Evolutionary conservation across 2,113 vertebrate genomes (phyloP), one percentile per base, ranked within the genome.

Genomic region (Cairina moschata): DNA sequence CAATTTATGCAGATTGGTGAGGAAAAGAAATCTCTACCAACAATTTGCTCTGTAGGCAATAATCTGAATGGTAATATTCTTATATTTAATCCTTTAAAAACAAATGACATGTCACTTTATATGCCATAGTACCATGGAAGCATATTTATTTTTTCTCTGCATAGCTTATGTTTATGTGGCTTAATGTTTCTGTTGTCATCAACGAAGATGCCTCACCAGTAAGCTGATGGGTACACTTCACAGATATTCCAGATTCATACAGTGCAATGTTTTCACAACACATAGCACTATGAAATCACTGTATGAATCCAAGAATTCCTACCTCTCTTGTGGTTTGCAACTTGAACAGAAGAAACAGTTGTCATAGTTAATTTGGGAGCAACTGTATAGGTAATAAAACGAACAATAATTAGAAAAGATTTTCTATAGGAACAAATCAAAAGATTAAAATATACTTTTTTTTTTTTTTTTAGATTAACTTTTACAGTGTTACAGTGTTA

Each of bases 281-380:
- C 97, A 93, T 86, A 96, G 95, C 95, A 96, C 91, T 91, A 97
- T 95, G 97, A 92, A 78, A 96, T 93, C 97, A 97, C 98, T 97
- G 98, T 98, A 98, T 98, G 98, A 99, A 98, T 98, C 98, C 97
- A 97, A 98, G 98, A 98, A 98, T 96, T 99, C 99, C 99, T 99
- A 99, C 99, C 99, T 99, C 99, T 98, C 98, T 99, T 99, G 98
- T 99, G 99, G 98, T 99, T 99, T 98, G 99, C 98, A 99, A 99
- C 98, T 98, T 99, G 98, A 98, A 99, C 98, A 97, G 99, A 98
- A 98, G 98, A 98, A 98, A 98, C 98, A 97, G 99, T 99, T 98
- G 99, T 98, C 98, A 99, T 98, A 98, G 98, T 98, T 99, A 99
- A 98, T 97, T 98, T 99, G 98, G 99, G 98, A 98, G 98, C 98